Evolutionary conservation across 2,113 vertebrate species (phyloP).

Genomic region (Vulpes vulpes): DNA sequence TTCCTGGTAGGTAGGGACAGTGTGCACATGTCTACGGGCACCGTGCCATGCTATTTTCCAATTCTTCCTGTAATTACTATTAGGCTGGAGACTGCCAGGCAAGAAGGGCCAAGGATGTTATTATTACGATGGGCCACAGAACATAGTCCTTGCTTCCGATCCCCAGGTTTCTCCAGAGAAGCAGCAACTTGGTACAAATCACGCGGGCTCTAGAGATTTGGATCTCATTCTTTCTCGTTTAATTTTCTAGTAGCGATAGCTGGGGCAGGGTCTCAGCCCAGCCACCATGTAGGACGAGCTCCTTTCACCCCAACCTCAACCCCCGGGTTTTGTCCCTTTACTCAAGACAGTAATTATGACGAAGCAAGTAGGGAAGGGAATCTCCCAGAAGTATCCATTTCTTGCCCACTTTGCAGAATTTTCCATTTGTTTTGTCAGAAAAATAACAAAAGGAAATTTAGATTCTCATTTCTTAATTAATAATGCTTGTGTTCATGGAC

Average conservation of each 20-base stretch:
- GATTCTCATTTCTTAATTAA: conserved; percentile 85
- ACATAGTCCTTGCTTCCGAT: not conserved
- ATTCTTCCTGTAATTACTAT: conserved; percentile 79
- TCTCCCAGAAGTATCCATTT: conserved; percentile 24
- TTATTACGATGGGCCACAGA: not conserved
- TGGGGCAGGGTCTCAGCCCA: not conserved
- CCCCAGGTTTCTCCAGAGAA: not conserved
- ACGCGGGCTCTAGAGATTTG: not conserved
- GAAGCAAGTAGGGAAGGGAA: conserved; percentile 32
- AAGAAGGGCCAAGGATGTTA: conserved; percentile 44
- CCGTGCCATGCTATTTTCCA: conserved; percentile 61
- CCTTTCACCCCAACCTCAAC: not conserved
- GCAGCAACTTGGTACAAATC: not conserved
- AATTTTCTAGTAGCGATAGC: not conserved
- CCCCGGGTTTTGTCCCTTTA: conserved; percentile 60
- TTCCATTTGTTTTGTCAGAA: conserved; percentile 82
- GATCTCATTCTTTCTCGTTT: not conserved
- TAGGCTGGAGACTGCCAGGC: conserved; percentile 58
- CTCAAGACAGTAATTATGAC: conserved; percentile 49
- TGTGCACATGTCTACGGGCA: conserved; percentile 64
- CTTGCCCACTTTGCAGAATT: conserved; percentile 73
- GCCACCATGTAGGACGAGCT: not conserved
- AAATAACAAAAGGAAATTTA: conserved; percentile 80
- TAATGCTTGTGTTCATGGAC: conserved; percentile 81
- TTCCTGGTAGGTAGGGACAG: conserved; percentile 65